Base-by-base conservation (phyloP, 2,888 invertebrate genomes). In the Rhagonycha fulva region DNA sequence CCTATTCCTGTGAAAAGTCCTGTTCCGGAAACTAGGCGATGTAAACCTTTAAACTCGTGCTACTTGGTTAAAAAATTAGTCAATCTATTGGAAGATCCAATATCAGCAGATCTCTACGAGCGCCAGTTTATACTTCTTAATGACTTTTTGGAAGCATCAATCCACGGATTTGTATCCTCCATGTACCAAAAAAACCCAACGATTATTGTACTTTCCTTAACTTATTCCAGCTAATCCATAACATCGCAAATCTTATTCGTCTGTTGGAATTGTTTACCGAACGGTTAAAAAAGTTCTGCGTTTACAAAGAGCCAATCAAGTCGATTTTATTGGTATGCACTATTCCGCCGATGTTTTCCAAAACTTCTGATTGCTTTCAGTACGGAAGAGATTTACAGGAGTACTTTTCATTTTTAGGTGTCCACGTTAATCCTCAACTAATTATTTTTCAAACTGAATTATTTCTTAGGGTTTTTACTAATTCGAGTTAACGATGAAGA, bases 351-450 rank as follows among this genome's bases (percentile, higher is more conserved):
- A 72, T 85, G 19, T 75, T 88, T 24, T 83, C 82, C 11, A 84
- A 82, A 71, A 74, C 82, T 26, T 86, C 87, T 4, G 87, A 89
- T 14, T 74, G 78, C 66, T 72, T 86, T 4, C 71, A 62, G 9
- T 84, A 79, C 47, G 71, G 47, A 0, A 77, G 79, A 28, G 82
- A 84, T 14, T 70, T 88, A 63, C 80, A 85, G 28, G 85, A 86
- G 72, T 88, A 87, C 79, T 87, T 88, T 76, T 84, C 85, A 4
- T 78, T 84, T 14, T 76, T 88, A 30, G 88, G 87, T 75, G 47
- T 47, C 12, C 7, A n/a, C n/a, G n/a, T 28, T 14, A n/a, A 19
- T 26, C n/a, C n/a, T 26, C n/a, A 24, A 14, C n/a, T 14, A 47
- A 71, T 61, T 19, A 66, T 47, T 71, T 26, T 60, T 12, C 70